Conservation (phyloP, 2,888 invertebrate genomes). For the Antheraea yamamai region DNA sequence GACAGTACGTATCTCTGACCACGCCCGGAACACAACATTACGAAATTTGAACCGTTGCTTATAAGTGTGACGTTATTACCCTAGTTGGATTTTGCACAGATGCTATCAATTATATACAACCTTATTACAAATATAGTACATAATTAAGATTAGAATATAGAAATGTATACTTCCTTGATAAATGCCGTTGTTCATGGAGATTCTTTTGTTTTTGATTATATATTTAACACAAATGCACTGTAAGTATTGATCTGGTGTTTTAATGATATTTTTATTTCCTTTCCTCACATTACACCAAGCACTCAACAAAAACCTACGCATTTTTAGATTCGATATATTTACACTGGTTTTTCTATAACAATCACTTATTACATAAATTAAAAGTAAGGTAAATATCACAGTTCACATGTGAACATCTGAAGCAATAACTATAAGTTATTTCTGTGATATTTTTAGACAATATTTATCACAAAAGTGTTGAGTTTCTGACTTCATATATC, state of each 20-base stretch:
- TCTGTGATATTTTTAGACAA: not conserved
- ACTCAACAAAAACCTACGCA: not conserved
- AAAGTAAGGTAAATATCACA: not conserved
- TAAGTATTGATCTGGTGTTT: not conserved
- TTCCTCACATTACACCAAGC: not conserved
- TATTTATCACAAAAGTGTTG: not conserved
- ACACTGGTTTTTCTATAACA: not conserved
- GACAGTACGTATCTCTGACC: not conserved
- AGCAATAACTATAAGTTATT: not conserved
- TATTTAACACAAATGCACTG: not conserved
- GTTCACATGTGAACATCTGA: not conserved
- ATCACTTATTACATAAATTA: not conserved
- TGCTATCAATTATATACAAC: not conserved
- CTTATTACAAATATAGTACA: not conserved
- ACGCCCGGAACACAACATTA: not conserved
- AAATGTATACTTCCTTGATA: not conserved
- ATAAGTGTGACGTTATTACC: not conserved
- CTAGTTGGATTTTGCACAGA: not conserved
- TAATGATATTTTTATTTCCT: not conserved
- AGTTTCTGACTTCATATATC: not conserved
- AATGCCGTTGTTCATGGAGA: not conserved
- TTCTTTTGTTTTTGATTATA: not conserved
- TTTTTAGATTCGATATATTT: not conserved
- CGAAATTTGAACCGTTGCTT: not conserved
- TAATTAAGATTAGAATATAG: not conserved